Percentiles rank a stretch among this genome's conserved stretches.
Evolutionary conservation across 92 coral and sea anemone species (phyloP).

Genomic region (Metridium senile): DNA sequence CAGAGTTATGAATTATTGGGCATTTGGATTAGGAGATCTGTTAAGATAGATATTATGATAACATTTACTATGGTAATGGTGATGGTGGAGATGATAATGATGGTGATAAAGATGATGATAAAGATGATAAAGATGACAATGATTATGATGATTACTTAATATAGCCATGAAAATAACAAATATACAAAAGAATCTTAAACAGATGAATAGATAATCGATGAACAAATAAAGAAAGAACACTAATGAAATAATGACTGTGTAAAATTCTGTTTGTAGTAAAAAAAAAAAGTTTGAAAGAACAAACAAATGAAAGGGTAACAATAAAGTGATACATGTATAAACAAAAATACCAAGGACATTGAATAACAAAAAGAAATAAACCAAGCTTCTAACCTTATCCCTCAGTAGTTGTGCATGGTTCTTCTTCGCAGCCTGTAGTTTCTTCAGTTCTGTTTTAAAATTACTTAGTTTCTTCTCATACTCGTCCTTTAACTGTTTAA

Average conservation of each 20-base stretch:
- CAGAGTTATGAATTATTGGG: no score
- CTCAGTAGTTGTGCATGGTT: constrained; percentile 85
- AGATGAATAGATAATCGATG: no score
- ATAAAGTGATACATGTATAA: not conserved
- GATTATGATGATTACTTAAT: not conserved
- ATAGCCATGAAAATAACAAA: not conserved
- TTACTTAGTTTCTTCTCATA: constrained; percentile 88
- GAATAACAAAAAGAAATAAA: not conserved
- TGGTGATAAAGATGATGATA: not conserved
- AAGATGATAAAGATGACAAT: not conserved
- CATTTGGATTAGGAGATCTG: no score
- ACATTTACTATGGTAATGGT: not conserved
- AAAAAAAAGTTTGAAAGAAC: no score
- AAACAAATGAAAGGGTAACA: no score
- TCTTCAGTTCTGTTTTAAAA: constrained; percentile 85
- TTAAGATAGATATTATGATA: no score
- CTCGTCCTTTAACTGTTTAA: constrained; percentile 66
- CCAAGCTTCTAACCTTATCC: constrained; percentile 59
- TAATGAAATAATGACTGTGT: no score
- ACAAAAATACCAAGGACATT: no score
- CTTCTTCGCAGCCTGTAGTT: constrained; percentile 88
- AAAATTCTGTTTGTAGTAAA: no score
- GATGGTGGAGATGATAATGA: not conserved
- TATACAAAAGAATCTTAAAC: no score
- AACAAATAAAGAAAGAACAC: no score